Percentiles rank a stretch among this genome's conserved stretches.
Evolutionary conservation across 2,888 invertebrate species (phyloP).

Genomic region (Tachystola acroxantha): DNA sequence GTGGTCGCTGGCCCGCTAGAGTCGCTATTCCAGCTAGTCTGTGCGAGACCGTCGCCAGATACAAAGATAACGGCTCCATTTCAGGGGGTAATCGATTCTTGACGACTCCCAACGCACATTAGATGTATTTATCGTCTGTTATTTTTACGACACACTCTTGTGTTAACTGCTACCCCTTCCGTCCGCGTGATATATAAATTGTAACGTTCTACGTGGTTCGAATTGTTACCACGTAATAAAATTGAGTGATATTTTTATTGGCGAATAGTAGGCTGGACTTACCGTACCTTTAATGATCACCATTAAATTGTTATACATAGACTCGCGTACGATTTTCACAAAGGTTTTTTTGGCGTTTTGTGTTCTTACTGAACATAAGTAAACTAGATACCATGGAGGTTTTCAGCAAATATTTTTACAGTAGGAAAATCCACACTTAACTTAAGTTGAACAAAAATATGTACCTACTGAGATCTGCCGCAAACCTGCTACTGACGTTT

Average conservation of each 20-base stretch:
- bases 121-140: slow-evolving; percentile 49
- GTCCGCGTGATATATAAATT: slow-evolving; percentile 4
- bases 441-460: too few species aligned
- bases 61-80: slow-evolving; percentile 38
- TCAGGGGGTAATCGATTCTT: slow-evolving; percentile 45
- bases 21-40: neutral
- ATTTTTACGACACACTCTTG: slow-evolving; percentile 35
- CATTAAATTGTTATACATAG: too few species aligned
- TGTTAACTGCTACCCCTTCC: slow-evolving; percentile 13
- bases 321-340: too few species aligned
- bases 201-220: neutral
- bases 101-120: slow-evolving; percentile 39
- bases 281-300: too few species aligned
- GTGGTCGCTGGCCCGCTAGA: neutral
- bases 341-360: too few species aligned
- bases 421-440: too few species aligned
- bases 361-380: too few species aligned
- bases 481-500: slow-evolving; percentile 3
- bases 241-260: too few species aligned
- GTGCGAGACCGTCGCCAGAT: slow-evolving; percentile 19
- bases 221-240: neutral
- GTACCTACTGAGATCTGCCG: too few species aligned
- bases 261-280: too few species aligned
- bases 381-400: too few species aligned
- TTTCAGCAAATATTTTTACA: too few species aligned